Conservation (phyloP, 1,140 invertebrate species). For the Pantala flavescens region DNA sequence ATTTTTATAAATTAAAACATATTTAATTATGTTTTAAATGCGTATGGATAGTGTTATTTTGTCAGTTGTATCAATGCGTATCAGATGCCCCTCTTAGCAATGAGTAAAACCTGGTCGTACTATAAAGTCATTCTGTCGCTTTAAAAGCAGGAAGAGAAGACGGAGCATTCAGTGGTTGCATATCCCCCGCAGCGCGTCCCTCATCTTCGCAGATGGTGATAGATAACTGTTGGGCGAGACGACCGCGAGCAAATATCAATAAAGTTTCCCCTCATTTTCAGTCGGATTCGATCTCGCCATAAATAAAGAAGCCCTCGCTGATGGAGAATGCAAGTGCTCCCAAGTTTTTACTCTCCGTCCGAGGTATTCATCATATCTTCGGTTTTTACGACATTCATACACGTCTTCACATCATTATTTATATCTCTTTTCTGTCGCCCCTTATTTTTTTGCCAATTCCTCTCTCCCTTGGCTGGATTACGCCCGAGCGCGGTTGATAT, state of each 20-base stretch:
- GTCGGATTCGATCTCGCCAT: slow-evolving; percentile 3
- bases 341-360: background rate
- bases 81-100: too few relatives aligned
- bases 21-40: too few relatives aligned
- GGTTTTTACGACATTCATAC: background rate
- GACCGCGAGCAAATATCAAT: background rate
- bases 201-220: background rate
- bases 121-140: too few relatives aligned
- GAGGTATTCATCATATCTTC: background rate
- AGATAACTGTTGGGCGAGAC: background rate
- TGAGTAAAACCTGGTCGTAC: too few relatives aligned
- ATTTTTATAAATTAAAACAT: too few relatives aligned
- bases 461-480: background rate
- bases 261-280: background rate
- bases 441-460: background rate
- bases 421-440: background rate
- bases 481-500: background rate
- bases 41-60: too few relatives aligned
- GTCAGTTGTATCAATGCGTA: too few relatives aligned
- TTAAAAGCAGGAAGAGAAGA: too few relatives aligned
- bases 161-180: background rate
- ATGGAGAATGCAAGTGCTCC: too few relatives aligned
- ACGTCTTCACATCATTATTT: background rate
- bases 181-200: background rate
- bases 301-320: background rate